Evolutionary conservation across 2,113 vertebrate species (phyloP), one percentile per base, ranked within the genome.

Genomic region (Notothenia rossii): DNA sequence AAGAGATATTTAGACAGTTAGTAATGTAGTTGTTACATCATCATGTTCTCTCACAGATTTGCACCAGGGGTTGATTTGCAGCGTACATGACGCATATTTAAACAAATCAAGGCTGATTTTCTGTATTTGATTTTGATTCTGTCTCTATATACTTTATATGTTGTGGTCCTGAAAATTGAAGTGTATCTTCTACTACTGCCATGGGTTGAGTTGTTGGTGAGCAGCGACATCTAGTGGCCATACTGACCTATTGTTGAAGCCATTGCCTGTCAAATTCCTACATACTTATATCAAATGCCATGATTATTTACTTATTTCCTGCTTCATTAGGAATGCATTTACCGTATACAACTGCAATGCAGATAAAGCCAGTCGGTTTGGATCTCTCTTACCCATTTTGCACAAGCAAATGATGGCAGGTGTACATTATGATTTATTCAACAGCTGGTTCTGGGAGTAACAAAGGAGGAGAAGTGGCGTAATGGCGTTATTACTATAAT

Each of bases 211-310:
- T 51, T 72, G 15, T 56, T 62, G 63, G 87, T 85, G 2, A 76
- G 40, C 74, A 86, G 66, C 14, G 88, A 77, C 90, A 87, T 78
- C 92, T 86, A 80, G 86, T 83, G 92, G 89, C 43, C 66, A 18
- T 0, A 67, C 0, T 2, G 7, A 36, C 3, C 1, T 43, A 3
- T 20, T 53, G 7, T 7, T 17, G n/a, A 36, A 18, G 1, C 9
- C 1, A 62, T 17, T 8, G 15, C 48, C 48, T 59, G 3, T 11
- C 40, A 25, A 15, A 7, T 1, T 22, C 2, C 36, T 3, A 4
- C 22, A 20, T 53, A 7, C 36, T 40, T 7, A 50, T 9, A n/a
- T 49, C 0, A 65, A 64, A 61, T 3, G 1, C 0, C 3, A 14
- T 36, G 13, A 15, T 55, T 49, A 33, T 63, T 73, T 63, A 46